Evolutionary conservation across 2,797 vertebrate genomes (phyloP).

Genomic region (Monodelphis domestica): DNA sequence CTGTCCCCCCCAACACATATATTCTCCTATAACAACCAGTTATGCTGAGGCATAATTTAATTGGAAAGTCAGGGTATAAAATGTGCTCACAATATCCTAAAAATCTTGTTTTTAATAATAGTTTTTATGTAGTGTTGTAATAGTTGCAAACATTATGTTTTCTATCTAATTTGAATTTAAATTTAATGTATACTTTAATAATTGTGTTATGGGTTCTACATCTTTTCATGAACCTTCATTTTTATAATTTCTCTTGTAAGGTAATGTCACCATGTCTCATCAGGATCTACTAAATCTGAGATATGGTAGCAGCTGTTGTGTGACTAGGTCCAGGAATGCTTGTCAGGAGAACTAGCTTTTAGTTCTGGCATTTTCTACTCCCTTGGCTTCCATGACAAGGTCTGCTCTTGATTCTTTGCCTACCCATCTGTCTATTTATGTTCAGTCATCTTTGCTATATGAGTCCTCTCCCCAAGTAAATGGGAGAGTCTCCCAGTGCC

Average conservation of each 20-base stretch:
- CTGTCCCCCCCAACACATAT: background rate
- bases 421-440: background rate
- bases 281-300: background rate
- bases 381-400: background rate
- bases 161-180: background rate
- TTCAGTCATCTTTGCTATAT: background rate
- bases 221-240: background rate
- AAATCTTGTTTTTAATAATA: background rate
- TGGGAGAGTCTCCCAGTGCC: background rate
- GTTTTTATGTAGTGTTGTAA: background rate
- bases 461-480: background rate
- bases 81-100: background rate
- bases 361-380: background rate
- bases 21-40: background rate
- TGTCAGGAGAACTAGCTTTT: background rate
- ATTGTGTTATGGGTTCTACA: background rate
- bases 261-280: background rate
- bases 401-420: background rate
- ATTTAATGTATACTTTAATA: background rate
- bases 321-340: background rate
- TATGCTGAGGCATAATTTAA: background rate
- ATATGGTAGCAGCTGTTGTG: background rate
- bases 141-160: background rate
- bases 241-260: background rate
- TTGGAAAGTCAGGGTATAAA: background rate